Conservation (phyloP, 2,797 vertebrate species). For the Limosa lapponica region DNA sequence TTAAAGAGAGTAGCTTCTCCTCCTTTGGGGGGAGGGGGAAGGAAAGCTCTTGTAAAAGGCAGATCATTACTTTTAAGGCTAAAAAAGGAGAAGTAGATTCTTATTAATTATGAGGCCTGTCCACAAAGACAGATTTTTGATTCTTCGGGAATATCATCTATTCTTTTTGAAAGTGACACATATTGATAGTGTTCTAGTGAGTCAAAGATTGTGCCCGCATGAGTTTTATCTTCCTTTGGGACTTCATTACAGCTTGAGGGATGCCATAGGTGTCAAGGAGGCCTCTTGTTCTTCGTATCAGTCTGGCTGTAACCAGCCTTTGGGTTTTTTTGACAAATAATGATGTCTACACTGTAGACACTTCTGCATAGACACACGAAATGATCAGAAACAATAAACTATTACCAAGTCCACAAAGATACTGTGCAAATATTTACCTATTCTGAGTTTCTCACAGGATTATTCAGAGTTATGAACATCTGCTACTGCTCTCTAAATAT, state of each 20-base stretch:
- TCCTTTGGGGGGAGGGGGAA: background rate
- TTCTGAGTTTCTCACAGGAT: background rate
- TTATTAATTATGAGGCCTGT: background rate
- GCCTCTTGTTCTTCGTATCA: background rate
- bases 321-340: background rate
- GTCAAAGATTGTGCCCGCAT: background rate
- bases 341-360: background rate
- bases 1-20: background rate
- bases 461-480: background rate
- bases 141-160: background rate
- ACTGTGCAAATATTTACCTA: background rate
- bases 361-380: background rate
- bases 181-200: background rate
- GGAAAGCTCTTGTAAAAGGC: background rate
- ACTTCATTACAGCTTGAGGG: constrained; percentile 23
- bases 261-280: background rate
- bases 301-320: background rate
- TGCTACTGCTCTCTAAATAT: background rate
- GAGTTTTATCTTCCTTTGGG: constrained; percentile 22
- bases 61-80: background rate
- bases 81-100: background rate
- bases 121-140: background rate
- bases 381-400: background rate
- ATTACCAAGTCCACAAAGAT: background rate
- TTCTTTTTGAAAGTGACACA: background rate